Evolutionary conservation across 2,888 invertebrate genomes (phyloP).

Genomic region (Chrysolina oricalcia): DNA sequence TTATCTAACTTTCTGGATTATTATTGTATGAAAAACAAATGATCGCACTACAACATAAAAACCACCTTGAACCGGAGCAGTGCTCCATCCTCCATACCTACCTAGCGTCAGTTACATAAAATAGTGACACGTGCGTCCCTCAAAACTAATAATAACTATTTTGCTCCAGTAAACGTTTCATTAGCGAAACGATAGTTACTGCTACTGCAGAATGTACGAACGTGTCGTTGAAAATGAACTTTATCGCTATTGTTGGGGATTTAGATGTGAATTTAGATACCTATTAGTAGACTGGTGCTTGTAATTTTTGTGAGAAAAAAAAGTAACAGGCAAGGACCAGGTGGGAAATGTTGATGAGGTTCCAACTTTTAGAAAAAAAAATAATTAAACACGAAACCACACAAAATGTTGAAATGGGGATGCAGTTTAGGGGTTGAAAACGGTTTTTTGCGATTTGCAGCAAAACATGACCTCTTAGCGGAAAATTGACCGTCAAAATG

Average conservation of each 20-base stretch:
- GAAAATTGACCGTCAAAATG: too few relatives aligned
- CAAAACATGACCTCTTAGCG: too few relatives aligned
- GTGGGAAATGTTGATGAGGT: too few relatives aligned
- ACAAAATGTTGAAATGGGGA: too few relatives aligned
- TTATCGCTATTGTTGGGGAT: conserved; percentile 4
- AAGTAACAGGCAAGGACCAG: too few relatives aligned
- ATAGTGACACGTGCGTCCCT: conserved; percentile 51
- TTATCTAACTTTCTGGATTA: conserved; percentile 6
- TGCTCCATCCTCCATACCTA: conserved; percentile 3
- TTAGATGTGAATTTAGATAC: neutral
- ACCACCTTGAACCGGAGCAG: conserved; percentile 18
- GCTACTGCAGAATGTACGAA: neutral
- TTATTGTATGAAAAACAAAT: conserved; percentile 7
- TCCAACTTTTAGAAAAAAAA: too few relatives aligned
- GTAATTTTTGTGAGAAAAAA: too few relatives aligned
- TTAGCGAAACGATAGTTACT: conserved; percentile 11
- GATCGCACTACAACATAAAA: conserved; percentile 10
- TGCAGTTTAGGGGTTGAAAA: too few relatives aligned
- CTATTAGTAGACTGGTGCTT: neutral
- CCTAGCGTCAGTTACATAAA: conserved; percentile 43
- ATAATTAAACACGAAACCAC: too few relatives aligned
- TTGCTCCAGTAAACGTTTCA: conserved; percentile 22
- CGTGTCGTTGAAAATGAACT: conserved; percentile 7
- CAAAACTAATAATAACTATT: conserved; percentile 51
- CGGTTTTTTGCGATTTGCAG: too few relatives aligned